Percentiles rank a stretch among this genome's conserved stretches.
Conservation (phyloP, 2,113 vertebrate genomes). For the Phyllostomus hastatus region DNA sequence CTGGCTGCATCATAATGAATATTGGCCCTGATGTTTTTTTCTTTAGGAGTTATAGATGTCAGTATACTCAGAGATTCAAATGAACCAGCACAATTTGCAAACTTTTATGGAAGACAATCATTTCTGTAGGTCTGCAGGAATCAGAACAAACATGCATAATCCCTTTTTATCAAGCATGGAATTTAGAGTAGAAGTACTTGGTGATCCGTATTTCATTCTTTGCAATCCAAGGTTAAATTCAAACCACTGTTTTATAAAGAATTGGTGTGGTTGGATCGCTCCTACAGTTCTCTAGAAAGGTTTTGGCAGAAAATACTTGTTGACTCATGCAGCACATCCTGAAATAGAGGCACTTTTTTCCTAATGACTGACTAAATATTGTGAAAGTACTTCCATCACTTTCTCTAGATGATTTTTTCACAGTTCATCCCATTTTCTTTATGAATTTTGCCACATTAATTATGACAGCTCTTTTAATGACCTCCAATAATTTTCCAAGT, state of each 20-base stretch:
- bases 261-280: not conserved
- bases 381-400: not conserved
- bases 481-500: not conserved
- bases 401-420: not conserved
- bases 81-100: not conserved
- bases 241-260: slow-evolving; percentile 20
- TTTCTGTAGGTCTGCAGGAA: not conserved
- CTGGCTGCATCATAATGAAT: not conserved
- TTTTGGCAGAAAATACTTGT: slow-evolving; percentile 43
- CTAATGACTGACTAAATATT: slow-evolving; percentile 40
- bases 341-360: slow-evolving; percentile 39
- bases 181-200: not conserved
- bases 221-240: not conserved
- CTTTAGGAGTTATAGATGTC: not conserved
- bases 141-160: not conserved
- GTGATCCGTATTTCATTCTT: not conserved
- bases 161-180: not conserved
- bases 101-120: not conserved
- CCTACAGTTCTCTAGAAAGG: slow-evolving; percentile 20
- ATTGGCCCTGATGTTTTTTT: rapidly evolving
- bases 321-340: slow-evolving; percentile 22
- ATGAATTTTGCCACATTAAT: not conserved
- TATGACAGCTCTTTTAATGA: not conserved
- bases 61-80: not conserved
- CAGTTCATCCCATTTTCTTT: not conserved